Evolutionary conservation across 2,113 vertebrate species (phyloP), one percentile per base, ranked within the genome.

Genomic region (Lepus europaeus): DNA sequence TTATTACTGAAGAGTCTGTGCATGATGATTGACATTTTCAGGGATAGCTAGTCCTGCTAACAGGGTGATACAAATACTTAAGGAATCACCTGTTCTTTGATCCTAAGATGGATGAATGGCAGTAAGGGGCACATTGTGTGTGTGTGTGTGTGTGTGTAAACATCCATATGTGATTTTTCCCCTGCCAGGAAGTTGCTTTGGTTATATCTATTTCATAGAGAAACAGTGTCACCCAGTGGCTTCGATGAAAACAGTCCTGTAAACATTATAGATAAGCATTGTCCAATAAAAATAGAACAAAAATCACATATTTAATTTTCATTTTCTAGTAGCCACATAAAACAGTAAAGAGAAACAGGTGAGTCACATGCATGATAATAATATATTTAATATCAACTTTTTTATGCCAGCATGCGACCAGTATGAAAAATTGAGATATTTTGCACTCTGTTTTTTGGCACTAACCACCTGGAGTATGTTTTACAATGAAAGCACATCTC

Each of bases 211-310:
- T 89, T 93, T 73, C 72, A 83, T 92, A 82, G 93, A 96, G 96
- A 95, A 95, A 97, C 79, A 96, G 87, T 96, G 96, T 91, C 93
- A 93, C 95, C 97, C 95, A 96, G 95, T 97, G 94, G 97, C 74
- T 96, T 93, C 27, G 53, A 76, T 83, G 90, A 84, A 95, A 97
- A 97, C 79, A 89, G 86, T 79, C 27, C 66, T 90, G 36, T 89
- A 80, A 90, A 88, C 76, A 69, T 68, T 81, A 59, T 76, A 81
- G 86, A 81, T 93, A 93, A 95, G 25, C 0, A 1, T 39, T 74
- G 27, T 79, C 56, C 66, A 59, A 12, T 82, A 70, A 39, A 88
- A 87, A 90, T 76, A 16, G 1, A 64, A 74, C 25, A 70, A 0
- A 11, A 73, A 61, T 11, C 33, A 87, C 13, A 19, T 27, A 89